Percentiles rank a stretch among this genome's conserved stretches.
Conservation (phyloP, 2,888 invertebrate species). For the Schrankia costaestrigalis region DNA sequence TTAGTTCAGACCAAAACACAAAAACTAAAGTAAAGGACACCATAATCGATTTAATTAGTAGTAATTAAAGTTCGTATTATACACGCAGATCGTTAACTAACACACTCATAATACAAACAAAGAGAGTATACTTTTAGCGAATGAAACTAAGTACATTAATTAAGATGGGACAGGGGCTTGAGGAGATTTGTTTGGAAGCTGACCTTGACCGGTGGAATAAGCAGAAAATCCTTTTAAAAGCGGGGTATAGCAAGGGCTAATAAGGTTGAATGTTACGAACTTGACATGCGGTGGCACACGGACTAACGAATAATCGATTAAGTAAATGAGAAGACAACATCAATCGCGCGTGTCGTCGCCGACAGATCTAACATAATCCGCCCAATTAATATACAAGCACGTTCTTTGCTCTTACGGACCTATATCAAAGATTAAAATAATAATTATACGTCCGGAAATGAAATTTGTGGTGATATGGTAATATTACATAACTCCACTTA, state of each 20-base stretch:
- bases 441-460: conserved; percentile 12
- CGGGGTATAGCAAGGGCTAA: conserved; percentile 7
- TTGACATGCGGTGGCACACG: conserved; percentile 13
- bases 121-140: conserved; percentile 16
- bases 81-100: background rate
- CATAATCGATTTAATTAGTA: too few species aligned
- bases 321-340: conserved; percentile 31
- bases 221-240: conserved; percentile 7
- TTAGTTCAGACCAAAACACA: too few species aligned
- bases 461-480: too few species aligned
- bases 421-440: conserved; percentile 24
- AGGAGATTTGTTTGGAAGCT: conserved; percentile 6
- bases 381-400: conserved; percentile 58
- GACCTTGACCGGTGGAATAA: conserved; percentile 16
- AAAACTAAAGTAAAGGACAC: too few species aligned
- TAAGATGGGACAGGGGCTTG: conserved; percentile 10
- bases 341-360: conserved; percentile 30
- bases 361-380: conserved; percentile 54
- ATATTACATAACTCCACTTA: too few species aligned
- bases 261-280: too few species aligned
- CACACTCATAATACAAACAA: background rate
- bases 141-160: conserved; percentile 18
- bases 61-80: too few species aligned
- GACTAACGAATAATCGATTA: conserved; percentile 31
- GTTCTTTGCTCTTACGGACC: conserved; percentile 26